Evolutionary conservation across 2,113 vertebrate genomes (phyloP).

Genomic region (Bos javanicus): DNA sequence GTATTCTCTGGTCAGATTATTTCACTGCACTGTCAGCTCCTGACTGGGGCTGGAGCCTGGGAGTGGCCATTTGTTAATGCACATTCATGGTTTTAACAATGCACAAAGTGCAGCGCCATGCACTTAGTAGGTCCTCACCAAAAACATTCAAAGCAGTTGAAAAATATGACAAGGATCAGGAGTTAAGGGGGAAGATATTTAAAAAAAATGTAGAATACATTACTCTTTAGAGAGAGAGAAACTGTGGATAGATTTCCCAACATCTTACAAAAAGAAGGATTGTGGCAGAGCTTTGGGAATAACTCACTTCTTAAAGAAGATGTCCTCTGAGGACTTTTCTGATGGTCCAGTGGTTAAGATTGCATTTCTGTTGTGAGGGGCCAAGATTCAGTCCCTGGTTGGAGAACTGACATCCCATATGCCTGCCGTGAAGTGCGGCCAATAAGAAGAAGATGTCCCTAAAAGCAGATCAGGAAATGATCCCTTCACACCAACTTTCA

Average conservation of each 20-base stretch:
- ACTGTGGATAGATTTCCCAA: not conserved
- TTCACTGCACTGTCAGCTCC: not conserved
- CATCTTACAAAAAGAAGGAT: not conserved
- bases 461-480: not conserved
- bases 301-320: not conserved
- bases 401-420: not conserved
- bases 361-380: not conserved
- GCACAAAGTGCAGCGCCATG: not conserved
- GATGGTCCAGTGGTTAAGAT: fast-evolving
- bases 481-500: not conserved
- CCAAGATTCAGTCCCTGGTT: not conserved
- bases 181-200: not conserved
- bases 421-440: not conserved
- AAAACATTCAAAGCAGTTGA: not conserved
- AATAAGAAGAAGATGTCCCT: not conserved
- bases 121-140: not conserved
- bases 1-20: not conserved
- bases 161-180: not conserved
- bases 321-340: not conserved
- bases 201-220: not conserved
- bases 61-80: not conserved
- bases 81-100: not conserved
- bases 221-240: not conserved
- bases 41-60: not conserved
- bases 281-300: not conserved